Base-by-base conservation (phyloP, 2,888 invertebrate species). In the Patella ulyssiponensis region DNA sequence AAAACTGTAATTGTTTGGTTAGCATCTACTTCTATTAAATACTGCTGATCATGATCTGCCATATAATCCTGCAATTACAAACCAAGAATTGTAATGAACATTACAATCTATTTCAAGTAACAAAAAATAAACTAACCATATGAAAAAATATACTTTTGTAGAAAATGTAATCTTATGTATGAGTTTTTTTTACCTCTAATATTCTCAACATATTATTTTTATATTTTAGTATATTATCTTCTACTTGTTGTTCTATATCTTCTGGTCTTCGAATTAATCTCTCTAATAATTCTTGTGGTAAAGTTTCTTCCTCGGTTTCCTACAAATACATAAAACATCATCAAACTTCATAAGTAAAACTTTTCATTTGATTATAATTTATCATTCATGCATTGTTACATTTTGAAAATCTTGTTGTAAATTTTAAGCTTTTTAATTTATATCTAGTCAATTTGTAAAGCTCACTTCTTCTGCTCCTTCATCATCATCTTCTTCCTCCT, bases 21-120 rank as follows among this genome's bases (percentile, higher is more conserved):
- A 17, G 86, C 89, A 86, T 92, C 91, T 80, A 92, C 79, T 76
- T 92, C 91, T 52, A 92, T 86, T 14, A 92, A 82, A 79, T 87
- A 89, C 79, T 91, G 90, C 77, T 91, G 91, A 77, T 91, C 90
- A 83, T 91, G 91, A 75, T 91, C 91, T 3, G 88, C 90, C 88
- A 92, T 91, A 80, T 91, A 91, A 80, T 92, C 91, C 89, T 91
- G 81, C n/a, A 85, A 79, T 33, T 71, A 76, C 77, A 74, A n/a
- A 52, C 14, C 56, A 23, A 20, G 23, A 15, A 71, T 44, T 54
- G 17, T 4, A n/a, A 12, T 15, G 20, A 73, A 73, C 20, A 54
- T 73, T 27, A 53, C 17, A 9, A 44, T 44, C 44, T 44, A 9
- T 44, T 44, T 44, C 44, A 44, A 44, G 5, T 7, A 9, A 44